Evolutionary conservation across 2,888 invertebrate genomes (phyloP), one percentile per base, ranked within the genome.

Genomic region (Trichogramma dendrolimi): DNA sequence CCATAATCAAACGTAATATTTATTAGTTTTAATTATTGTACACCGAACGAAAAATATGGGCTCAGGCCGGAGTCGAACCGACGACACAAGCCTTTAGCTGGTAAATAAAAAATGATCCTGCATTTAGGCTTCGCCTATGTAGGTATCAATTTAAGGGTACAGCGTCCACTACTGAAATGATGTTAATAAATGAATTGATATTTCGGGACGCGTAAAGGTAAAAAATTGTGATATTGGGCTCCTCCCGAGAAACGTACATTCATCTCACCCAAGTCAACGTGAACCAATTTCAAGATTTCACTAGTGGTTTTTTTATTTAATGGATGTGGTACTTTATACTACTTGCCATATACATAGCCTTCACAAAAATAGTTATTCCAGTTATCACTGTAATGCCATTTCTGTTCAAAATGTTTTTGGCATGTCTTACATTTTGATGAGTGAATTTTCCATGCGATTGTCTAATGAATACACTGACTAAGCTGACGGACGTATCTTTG

Each of bases 251-350:
- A 72, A 27, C 11, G 55, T 41, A 68, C 57, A 43, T 71, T 67
- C 63, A 73, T 71, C 58, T 72, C 71, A 38, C 72, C 60, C 42
- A 72, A 58, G 57, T 73, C 72, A 27, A 72, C 71, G 62, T 73
- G 72, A 58, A 73, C 56, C n/a, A 68, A 7, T 57, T 54, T 44
- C 41, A 58, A 40, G 5, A 44, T 8, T 38, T 46, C 46, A 2
- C 5, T 5, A 40, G 58, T 46, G 4, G 43, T 50, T 4, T 42
- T 39, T 8, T 44, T 4, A 40, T 61, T 61, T 42, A 47, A 4
- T 55, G 49, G 49, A 44, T 61, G 61, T 42, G 69, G 70, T 48
- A 49, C 14, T 40, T 39, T 48, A 55, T 54, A 48, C 8, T 56
- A 47, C 8, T 71, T 71, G 7, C 71, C 71, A 60, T 69, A 70